Percentiles rank a stretch among this genome's conserved stretches.
Conservation (phyloP, 2,797 vertebrate species). For the Muraenolepis orangiensis region DNA sequence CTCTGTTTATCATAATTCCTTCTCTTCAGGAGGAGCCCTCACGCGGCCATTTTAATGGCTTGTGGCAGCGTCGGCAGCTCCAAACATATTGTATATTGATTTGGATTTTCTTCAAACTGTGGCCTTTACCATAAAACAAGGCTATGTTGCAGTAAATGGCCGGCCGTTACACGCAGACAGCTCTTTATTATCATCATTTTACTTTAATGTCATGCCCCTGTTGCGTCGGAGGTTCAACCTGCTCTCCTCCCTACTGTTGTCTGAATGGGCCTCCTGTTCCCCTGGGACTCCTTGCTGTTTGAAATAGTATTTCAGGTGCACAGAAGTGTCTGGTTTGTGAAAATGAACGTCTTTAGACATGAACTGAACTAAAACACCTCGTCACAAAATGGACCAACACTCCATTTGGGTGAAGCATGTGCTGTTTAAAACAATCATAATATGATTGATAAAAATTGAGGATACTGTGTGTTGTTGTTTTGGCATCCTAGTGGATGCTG, state of each 20-base stretch:
- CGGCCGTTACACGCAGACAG: background rate
- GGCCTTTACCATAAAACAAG: background rate
- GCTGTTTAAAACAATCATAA: background rate
- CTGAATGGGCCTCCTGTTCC: background rate
- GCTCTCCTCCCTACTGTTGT: background rate
- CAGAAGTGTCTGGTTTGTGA: background rate
- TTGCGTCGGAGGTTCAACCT: background rate
- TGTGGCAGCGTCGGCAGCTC: too few relatives aligned
- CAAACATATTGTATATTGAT: too few relatives aligned
- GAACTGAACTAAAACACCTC: background rate
- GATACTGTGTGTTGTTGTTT: background rate
- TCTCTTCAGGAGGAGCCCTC: too few relatives aligned
- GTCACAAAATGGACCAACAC: background rate
- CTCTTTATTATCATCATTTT: constrained; percentile 1
- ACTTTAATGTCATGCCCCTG: background rate
- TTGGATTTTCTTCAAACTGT: background rate
- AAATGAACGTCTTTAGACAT: constrained; percentile 9
- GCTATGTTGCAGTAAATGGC: background rate
- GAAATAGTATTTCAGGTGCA: background rate
- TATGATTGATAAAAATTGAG: background rate
- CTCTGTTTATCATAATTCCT: too few relatives aligned
- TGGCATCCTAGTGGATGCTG: background rate
- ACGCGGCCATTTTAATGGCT: too few relatives aligned
- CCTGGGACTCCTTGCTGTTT: background rate
- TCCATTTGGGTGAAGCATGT: background rate